Percentiles rank a stretch among this genome's conserved stretches.
Evolutionary conservation across 2,888 invertebrate species (phyloP).

Genomic region (Fabriciana adippe): DNA sequence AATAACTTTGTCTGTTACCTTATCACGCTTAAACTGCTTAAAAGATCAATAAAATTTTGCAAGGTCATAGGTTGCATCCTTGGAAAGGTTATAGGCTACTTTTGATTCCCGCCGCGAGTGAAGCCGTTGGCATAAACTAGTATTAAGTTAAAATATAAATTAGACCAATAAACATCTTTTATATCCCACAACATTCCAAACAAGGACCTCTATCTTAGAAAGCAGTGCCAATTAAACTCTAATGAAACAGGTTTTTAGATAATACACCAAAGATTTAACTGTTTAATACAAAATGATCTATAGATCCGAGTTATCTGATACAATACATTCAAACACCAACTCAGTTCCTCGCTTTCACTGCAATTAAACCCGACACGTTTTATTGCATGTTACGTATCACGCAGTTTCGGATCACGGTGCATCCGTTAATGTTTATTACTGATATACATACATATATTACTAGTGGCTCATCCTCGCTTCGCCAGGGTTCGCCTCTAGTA

Average conservation of each 20-base stretch:
- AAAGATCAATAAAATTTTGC: too few relatives aligned
- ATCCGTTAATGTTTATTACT: slow-evolving; percentile 11
- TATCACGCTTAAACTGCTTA: too few relatives aligned
- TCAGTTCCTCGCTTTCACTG: slow-evolving; percentile 62
- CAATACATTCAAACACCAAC: slow-evolving; percentile 32
- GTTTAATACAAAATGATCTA: slow-evolving; percentile 7
- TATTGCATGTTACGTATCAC: slow-evolving; percentile 35
- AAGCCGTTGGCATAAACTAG: too few relatives aligned
- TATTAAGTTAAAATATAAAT: too few relatives aligned
- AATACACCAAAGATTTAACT: neutral
- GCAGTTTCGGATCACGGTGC: slow-evolving; percentile 18
- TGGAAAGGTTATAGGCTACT: too few relatives aligned
- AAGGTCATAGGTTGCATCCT: too few relatives aligned
- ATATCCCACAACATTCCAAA: too few relatives aligned
- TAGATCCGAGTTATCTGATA: slow-evolving; percentile 22
- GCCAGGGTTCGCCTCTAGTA: too few relatives aligned
- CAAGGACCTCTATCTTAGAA: too few relatives aligned
- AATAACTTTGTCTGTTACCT: too few relatives aligned
- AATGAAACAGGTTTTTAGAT: neutral
- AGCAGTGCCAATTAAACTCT: neutral
- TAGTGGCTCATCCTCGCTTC: neutral
- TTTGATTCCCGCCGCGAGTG: too few relatives aligned
- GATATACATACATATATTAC: slow-evolving; percentile 5
- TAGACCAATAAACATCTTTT: too few relatives aligned
- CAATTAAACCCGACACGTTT: slow-evolving; percentile 41